phyloP scores from a whole-genome alignment of 2,888 invertebrate genomes.

The Coecobrya sp. region DNA sequence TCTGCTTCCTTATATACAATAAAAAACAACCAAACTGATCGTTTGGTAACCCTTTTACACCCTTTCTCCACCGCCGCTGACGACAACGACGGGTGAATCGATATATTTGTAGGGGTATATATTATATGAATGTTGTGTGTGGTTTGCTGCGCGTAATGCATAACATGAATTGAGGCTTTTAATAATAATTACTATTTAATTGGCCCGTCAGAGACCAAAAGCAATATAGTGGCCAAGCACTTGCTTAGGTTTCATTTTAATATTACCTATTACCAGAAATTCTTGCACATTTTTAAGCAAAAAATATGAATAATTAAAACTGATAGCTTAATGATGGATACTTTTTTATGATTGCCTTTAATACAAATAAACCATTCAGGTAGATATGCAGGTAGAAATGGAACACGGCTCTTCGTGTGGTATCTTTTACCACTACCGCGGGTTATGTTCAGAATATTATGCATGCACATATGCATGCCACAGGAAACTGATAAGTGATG shows the following conservation, averaged over 20 bases:
- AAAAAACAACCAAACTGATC: constrained; percentile 43
- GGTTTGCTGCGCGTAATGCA: background rate
- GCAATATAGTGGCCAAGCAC: background rate
- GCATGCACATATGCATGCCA: constrained; percentile 58
- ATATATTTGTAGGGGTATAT: background rate
- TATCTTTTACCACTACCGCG: constrained; percentile 21
- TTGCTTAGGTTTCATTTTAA: constrained; percentile 6
- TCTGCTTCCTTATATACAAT: constrained; percentile 20
- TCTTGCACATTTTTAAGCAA: constrained; percentile 36
- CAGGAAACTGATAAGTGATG: constrained; percentile 78
- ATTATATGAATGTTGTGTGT: background rate
- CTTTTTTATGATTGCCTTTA: constrained; percentile 22
- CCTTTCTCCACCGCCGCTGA: background rate
- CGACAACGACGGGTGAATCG: background rate
- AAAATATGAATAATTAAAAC: constrained; percentile 24
- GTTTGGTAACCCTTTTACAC: constrained; percentile 52
- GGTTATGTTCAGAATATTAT: constrained; percentile 39
- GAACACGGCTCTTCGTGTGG: background rate
- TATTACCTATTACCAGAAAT: background rate
- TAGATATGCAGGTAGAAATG: background rate
- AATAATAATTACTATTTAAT: constrained; percentile 51
- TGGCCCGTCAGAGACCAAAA: constrained; percentile 9
- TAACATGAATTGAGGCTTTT: background rate
- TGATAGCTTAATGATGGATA: constrained; percentile 15
- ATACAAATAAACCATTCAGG: background rate